Conservation (phyloP, 2,888 invertebrate genomes). For the Synergus japonicus region DNA sequence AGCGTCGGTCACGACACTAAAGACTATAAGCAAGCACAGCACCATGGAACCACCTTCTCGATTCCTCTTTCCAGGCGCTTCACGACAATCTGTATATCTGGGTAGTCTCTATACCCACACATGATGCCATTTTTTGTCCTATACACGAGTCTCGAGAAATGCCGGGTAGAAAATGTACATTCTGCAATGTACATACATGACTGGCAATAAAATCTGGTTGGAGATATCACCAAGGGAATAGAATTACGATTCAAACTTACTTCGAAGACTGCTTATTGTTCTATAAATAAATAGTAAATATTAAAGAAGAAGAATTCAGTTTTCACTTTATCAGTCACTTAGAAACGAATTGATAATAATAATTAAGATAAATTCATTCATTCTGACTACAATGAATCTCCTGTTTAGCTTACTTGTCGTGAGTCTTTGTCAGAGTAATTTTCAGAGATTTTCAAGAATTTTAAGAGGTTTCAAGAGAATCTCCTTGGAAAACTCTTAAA, state of each 20-base stretch:
- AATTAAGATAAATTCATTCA: not conserved
- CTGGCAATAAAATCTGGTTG: not conserved
- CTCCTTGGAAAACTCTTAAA: no score
- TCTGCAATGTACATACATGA: not conserved
- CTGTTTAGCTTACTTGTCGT: no score
- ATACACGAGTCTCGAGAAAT: slow-evolving; percentile 9
- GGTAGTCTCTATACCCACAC: not conserved
- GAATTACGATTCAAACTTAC: not conserved
- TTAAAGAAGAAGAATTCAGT: not conserved
- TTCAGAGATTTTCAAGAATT: no score
- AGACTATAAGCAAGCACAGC: slow-evolving; percentile 16
- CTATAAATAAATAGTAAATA: not conserved
- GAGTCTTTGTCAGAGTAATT: no score
- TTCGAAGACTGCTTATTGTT: not conserved
- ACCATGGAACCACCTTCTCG: slow-evolving; percentile 9
- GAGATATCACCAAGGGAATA: not conserved
- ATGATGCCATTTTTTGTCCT: not conserved
- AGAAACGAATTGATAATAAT: not conserved
- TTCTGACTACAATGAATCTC: no score
- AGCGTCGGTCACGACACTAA: slow-evolving; percentile 28
- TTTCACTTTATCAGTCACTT: not conserved
- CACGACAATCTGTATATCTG: slow-evolving; percentile 31
- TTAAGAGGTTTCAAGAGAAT: no score
- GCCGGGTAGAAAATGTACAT: not conserved
- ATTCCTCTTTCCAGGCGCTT: slow-evolving; percentile 20